Evolutionary conservation across 2,113 vertebrate genomes (phyloP).

Genomic region (Xenotilapia flavipinnis): DNA sequence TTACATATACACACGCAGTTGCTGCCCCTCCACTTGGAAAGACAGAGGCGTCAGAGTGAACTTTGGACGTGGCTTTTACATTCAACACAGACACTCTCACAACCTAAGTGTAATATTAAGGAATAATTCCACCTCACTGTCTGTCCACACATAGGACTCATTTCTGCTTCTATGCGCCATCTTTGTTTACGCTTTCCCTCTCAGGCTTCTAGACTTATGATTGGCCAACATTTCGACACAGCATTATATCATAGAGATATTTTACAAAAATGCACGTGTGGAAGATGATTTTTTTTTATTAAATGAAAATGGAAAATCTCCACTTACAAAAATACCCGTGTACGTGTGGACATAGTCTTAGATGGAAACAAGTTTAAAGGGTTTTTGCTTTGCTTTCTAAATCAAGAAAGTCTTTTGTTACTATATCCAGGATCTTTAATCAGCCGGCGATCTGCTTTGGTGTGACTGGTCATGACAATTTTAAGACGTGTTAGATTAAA

Average conservation of each 20-base stretch:
- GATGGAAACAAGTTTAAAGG: background rate
- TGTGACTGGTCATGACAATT: background rate
- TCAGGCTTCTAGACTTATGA: fast-evolving
- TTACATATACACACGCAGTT: background rate
- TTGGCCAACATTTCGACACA: background rate
- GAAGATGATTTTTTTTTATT: background rate
- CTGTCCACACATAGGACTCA: background rate
- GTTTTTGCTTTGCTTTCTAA: background rate
- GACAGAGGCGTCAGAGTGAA: background rate
- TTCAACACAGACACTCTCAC: background rate
- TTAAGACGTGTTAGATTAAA: background rate
- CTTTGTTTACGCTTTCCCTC: background rate
- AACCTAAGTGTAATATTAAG: background rate
- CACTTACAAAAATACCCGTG: background rate
- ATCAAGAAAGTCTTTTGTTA: background rate
- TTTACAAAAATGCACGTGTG: background rate
- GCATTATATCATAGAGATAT: background rate
- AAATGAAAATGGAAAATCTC: fast-evolving
- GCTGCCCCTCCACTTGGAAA: background rate
- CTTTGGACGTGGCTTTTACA: background rate
- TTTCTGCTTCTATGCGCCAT: background rate
- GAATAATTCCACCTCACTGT: background rate
- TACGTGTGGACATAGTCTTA: background rate
- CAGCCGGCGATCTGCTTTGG: background rate
- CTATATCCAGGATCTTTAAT: background rate